A percentile compares a stretch with the other conserved stretches of the same genome.
Evolutionary conservation across 2,888 invertebrate species (phyloP).

Genomic region (Nasonovia ribisnigri): DNA sequence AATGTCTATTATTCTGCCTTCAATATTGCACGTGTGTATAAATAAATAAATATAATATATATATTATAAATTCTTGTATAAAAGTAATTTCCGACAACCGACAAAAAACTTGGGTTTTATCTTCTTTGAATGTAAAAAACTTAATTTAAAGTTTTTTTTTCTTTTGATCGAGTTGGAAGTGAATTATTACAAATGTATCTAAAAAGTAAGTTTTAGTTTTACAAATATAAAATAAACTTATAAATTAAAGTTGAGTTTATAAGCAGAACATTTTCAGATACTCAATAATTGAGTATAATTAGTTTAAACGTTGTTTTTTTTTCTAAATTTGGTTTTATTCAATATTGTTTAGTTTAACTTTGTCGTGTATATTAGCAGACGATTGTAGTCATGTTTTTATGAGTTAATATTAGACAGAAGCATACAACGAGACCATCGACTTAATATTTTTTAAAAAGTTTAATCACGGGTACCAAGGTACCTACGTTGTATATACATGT

Average conservation of each 20-base stretch:
- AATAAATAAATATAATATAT: neutral
- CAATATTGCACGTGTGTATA: neutral
- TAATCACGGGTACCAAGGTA: neutral
- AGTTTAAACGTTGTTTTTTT: neutral
- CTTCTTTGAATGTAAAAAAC: constrained; percentile 43
- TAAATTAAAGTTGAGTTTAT: constrained; percentile 8
- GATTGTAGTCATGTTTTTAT: neutral
- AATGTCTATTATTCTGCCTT: neutral
- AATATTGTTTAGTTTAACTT: neutral
- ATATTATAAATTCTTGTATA: neutral
- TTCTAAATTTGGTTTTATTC: neutral
- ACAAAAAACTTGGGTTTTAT: constrained; percentile 35
- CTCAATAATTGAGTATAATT: neutral
- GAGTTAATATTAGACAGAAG: neutral
- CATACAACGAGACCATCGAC: neutral
- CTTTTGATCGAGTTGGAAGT: constrained; percentile 49
- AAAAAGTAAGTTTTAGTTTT: constrained; percentile 35
- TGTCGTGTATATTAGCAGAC: neutral
- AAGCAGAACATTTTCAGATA: neutral
- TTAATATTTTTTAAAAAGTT: neutral
- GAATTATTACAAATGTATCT: constrained; percentile 49
- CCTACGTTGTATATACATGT: too few species aligned
- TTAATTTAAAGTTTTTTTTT: constrained; percentile 55
- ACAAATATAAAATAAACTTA: constrained; percentile 12
- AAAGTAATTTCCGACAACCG: constrained; percentile 38